A percentile compares a stretch with the other conserved stretches of the same genome.
Evolutionary conservation across 2,888 invertebrate species (phyloP).

Genomic region (Orchesellides sinensis): DNA sequence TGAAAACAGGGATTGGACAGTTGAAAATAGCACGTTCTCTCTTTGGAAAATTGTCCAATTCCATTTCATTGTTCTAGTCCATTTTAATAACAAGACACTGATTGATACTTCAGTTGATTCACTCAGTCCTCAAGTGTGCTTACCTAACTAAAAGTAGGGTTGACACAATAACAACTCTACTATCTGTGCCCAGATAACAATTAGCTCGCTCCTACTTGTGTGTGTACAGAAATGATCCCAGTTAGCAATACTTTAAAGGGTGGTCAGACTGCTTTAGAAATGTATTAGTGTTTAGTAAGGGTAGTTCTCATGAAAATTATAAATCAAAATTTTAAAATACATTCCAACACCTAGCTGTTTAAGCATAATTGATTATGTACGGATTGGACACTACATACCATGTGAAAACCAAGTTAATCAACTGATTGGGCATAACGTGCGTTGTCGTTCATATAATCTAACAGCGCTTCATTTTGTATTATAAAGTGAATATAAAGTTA

Average conservation of each 20-base stretch:
- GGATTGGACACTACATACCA: not conserved
- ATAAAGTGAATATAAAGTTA: slow-evolving; percentile 43
- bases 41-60: slow-evolving; percentile 22
- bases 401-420: not conserved
- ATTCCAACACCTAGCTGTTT: no score
- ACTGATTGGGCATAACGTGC: not conserved
- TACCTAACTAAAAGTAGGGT: not conserved
- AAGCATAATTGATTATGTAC: no score
- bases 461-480: slow-evolving; percentile 6
- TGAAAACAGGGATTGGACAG: slow-evolving; percentile 28
- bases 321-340: no score
- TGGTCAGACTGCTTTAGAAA: not conserved
- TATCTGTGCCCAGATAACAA: not conserved
- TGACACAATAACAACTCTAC: not conserved
- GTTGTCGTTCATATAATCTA: not conserved
- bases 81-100: slow-evolving; percentile 56
- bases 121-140: slow-evolving; percentile 42
- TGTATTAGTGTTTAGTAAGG: no score
- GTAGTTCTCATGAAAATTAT: no score
- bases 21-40: slow-evolving; percentile 10
- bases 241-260: slow-evolving; percentile 25
- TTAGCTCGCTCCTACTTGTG: not conserved
- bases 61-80: slow-evolving; percentile 13
- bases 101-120: slow-evolving; percentile 54
- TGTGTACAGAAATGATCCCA: not conserved